A percentile compares a stretch with the other conserved stretches of the same genome.
Evolutionary conservation across 1,140 invertebrate species (phyloP).

Genomic region (Panagrolaimus sp.): DNA sequence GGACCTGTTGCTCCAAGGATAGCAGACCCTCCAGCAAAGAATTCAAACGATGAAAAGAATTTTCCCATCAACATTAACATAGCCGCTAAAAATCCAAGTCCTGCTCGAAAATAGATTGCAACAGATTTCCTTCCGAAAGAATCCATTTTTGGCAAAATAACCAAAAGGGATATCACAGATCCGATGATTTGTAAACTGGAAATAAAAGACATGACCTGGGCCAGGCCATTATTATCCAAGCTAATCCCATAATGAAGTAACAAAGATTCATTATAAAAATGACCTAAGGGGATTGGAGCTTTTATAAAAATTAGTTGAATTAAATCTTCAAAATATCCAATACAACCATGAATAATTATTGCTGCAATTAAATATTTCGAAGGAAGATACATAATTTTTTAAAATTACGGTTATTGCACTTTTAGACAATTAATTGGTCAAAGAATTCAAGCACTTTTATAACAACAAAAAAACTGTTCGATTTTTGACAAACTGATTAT

Average conservation of each 20-base stretch:
- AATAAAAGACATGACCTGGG: too few relatives aligned
- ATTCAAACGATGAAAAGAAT: neutral
- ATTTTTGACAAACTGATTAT: too few relatives aligned
- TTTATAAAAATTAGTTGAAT: slow-evolving; percentile 3
- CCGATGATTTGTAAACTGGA: neutral
- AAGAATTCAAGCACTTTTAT: too few relatives aligned
- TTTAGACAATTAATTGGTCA: too few relatives aligned
- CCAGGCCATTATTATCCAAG: neutral
- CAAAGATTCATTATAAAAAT: slow-evolving; percentile 13
- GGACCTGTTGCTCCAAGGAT: neutral
- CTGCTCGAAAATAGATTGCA: neutral
- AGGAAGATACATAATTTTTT: neutral
- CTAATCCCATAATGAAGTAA: slow-evolving; percentile 1
- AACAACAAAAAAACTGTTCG: too few relatives aligned
- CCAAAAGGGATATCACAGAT: neutral
- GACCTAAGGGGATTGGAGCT: neutral
- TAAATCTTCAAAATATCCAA: neutral
- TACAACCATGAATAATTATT: neutral
- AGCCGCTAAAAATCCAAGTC: neutral
- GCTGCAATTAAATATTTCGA: neutral
- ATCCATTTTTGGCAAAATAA: slow-evolving; percentile 3
- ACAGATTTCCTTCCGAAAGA: neutral
- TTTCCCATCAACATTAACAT: neutral
- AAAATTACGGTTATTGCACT: too few relatives aligned
- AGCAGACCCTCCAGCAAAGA: neutral